Base-by-base conservation (phyloP, 53 echinoderm and acorn worm species). In the Holothuria leucospilota region DNA sequence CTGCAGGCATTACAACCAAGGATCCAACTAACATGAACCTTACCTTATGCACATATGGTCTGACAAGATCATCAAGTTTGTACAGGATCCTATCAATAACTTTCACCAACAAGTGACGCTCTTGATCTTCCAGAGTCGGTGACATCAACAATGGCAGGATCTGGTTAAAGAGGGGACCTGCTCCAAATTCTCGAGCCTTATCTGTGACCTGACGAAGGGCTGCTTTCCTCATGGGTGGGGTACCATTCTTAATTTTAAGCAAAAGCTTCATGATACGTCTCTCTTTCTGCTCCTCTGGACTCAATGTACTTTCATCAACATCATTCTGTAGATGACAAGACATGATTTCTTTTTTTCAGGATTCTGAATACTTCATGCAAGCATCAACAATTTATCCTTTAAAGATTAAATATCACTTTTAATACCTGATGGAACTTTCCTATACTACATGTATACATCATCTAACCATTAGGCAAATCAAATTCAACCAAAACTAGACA, bases 121-220 rank as follows among this genome's bases (percentile, higher is more conserved):
- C 99, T 91, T 99, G 99, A 82, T 99, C 99, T 70, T 99, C 99
- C 82, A 99, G 72, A 7, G 99, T 99, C n/a, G 99, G 99, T 0
- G 99, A 99, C 99, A 99, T 99, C 58, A 99, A 88, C 73, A 99
- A 77, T 24, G 99, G 99, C 7, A 99, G 93, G 86, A 99, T 99
- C 89, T 99, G 99, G 69, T 99, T 99, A 87, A 99, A 99, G 90
- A 99, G 95, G 21, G 99, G 99, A 2, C 99, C 99, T 18, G 99
- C 99, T 16, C 95, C 95, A 77, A 99, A 94, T 63, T 99, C 99
- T 9, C 99, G 81, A 49, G 99, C 95, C 88, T 98, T 99, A 91
- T 99, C 99, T 34, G 99, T 99, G 82, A 99, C 95, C 85, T 99
- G 99, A 49, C 99, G 90, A 34, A 99, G 91, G 62, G 99, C 99